Base-by-base conservation (phyloP, 2,888 invertebrate species). In the Acholoe squamosa region DNA sequence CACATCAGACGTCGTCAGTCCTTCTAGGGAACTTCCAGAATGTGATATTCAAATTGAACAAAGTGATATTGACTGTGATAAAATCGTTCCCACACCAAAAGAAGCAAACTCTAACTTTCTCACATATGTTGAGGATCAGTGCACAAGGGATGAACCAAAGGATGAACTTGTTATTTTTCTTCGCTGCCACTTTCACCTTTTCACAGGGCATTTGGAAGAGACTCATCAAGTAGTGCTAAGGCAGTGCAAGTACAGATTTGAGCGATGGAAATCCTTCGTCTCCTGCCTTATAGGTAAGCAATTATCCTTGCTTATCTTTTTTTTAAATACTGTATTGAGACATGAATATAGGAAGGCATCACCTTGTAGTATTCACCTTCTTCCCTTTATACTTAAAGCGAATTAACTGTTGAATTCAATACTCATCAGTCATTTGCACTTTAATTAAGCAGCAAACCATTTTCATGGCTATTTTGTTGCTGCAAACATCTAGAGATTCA, bases 211-310 rank as follows among this genome's bases (percentile, higher is more conserved):
- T 10, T 19, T 84, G 51, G 43, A 43, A 5, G 34, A 84, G 1
- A 51, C 51, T n/a, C 71, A 71, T n/a, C 0, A 1, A 34, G 25
- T 43, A 43, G 84, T 51, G 7, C 22, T 84, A 3, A 43, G 51
- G 7, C 34, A 0, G 19, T 33, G 43, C 22, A 34, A 51, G 1
- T 22, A 77, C 19, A 77, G 84, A 43, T 84, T 84, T 25, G 22
- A 19, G 19, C 34, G 84, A 84, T 84, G 84, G 84, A 84, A 43
- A 84, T 22, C 84, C 22, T 84, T 84, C 10, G 84, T 84, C 10
- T n/a, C 43, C 0, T 84, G 43, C 22, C 51, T 84, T 51, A 5
- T 84, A 28, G 51, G 84, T 71, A 25, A 71, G 71, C 3, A 61
- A 7, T 7, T 43, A 43, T 3, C 5, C 10, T 10, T 43, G 10